Evolutionary conservation across 2,888 invertebrate species (phyloP), one percentile per base, ranked within the genome.

Genomic region (Synanthedon vespiformis): DNA sequence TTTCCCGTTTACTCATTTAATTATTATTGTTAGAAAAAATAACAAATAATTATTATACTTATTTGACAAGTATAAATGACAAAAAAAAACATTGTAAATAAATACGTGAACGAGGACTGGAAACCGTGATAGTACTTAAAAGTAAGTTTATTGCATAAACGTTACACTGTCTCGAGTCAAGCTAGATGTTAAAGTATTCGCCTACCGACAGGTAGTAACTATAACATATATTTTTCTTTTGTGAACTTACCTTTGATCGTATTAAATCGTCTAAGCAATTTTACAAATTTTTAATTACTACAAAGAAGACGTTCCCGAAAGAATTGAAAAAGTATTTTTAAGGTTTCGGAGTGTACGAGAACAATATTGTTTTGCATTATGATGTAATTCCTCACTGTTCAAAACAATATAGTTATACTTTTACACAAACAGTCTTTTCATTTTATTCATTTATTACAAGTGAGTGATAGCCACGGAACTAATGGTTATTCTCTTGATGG

Each of bases 401-500:
- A 80, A 80, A 82, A 81, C 84, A 85, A 85, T 85, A 85, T 78
- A 85, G 82, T 81, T 74, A 74, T 71, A 76, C 34, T 77, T 81
- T 80, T 83, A 79, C 82, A 80, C 77, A 69, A 68, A 56, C 60
- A 58, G 56, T 60, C 70, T 59, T 79, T 77, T 77, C 65, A 70
- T 73, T 77, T 71, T 54, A 53, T 44, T 14, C n/a, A 10, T n/a
- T n/a, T n/a, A 8, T 34, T 34, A 34, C 10, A 34, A 34, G 8
- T 8, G 27, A 34, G 27, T 27, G 6, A 1, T 27, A 6, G 27
- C 5, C 27, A 27, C 27, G 27, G 4, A 6, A 27, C 1, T 6
- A 27, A 27, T 27, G 27, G 27, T 27, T n/a, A 22, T 22, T 22
- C 22, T 22, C 4, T 22, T 22, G 22, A 4, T 22, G 5, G 22